These are phyloP conservation scores for Chondrosia reniformis DNA, from an alignment of 37 sponge, comb jelly and placozoan species.

Conservation along the genomic window DNA sequence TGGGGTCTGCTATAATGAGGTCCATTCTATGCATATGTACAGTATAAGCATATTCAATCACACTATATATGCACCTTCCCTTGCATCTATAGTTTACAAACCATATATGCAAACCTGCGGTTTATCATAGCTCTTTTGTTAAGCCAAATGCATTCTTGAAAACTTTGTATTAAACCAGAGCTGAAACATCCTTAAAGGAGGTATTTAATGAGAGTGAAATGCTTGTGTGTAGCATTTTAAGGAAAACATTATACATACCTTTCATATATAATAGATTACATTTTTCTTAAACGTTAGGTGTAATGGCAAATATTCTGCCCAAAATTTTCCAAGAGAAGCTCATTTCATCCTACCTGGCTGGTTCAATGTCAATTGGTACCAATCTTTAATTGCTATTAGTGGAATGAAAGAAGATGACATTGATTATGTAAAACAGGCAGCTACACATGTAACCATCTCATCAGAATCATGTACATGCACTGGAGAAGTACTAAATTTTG, in stretches of 20 bases:
- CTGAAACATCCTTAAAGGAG: not conserved
- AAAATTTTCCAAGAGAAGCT: not conserved
- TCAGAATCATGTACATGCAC: not conserved
- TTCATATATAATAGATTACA: not conserved
- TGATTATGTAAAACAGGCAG: slow-evolving; percentile 20
- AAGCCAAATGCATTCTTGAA: no score
- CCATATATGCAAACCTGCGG: no score
- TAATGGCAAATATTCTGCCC: slow-evolving; percentile 18
- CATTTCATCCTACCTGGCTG: not conserved
- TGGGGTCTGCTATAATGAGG: no score
- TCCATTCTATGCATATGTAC: no score
- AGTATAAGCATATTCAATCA: no score
- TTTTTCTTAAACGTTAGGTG: slow-evolving; percentile 16
- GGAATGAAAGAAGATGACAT: slow-evolving; percentile 2
- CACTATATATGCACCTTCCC: no score
- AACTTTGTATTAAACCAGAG: not conserved
- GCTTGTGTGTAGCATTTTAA: not conserved
- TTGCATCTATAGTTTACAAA: no score
- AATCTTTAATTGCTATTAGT: not conserved
- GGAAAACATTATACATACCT: not conserved
- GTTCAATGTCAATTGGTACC: not conserved
- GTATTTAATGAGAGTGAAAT: not conserved
- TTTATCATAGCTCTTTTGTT: no score
- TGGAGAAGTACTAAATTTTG: not conserved
- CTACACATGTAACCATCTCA: not conserved